These are phyloP conservation scores for Setophaga coronata DNA, from an alignment of 2,113 vertebrate genomes.

Conservation along the genomic window DNA sequence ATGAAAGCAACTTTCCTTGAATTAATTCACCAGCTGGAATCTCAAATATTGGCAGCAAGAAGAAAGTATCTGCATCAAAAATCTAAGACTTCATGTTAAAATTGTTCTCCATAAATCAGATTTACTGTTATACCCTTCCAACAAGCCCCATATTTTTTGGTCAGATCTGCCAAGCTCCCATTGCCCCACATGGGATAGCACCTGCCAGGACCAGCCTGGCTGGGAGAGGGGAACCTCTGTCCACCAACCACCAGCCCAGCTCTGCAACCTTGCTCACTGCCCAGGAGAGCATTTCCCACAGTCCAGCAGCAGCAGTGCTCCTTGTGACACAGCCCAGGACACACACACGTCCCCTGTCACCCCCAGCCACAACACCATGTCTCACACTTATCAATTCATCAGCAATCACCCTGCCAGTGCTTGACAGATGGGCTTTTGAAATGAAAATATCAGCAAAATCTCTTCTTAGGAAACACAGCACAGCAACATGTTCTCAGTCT, in stretches of 20 bases:
- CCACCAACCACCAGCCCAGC: not conserved
- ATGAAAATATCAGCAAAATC: not conserved
- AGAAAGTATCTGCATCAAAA: not conserved
- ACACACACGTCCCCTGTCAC: fast-evolving
- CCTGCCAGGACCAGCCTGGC: fast-evolving
- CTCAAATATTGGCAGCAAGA: not conserved
- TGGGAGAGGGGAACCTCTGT: not conserved
- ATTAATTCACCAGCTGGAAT: not conserved
- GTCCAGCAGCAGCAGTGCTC: not conserved
- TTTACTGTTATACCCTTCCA: not conserved
- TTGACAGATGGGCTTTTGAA: not conserved
- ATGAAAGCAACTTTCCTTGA: not conserved
- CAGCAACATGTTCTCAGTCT: not conserved
- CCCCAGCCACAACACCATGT: fast-evolving
- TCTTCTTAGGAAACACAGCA: not conserved
- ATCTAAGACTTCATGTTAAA: not conserved
- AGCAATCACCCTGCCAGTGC: not conserved
- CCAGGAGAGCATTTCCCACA: not conserved
- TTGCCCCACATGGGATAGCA: fast-evolving
- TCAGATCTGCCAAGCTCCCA: not conserved
- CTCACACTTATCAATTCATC: fast-evolving
- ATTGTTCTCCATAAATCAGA: not conserved
- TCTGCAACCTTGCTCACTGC: not conserved
- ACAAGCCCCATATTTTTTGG: fast-evolving
- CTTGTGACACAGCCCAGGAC: fast-evolving